Conservation (phyloP, 2,113 vertebrate genomes). For the Fulmarus glacialis region DNA sequence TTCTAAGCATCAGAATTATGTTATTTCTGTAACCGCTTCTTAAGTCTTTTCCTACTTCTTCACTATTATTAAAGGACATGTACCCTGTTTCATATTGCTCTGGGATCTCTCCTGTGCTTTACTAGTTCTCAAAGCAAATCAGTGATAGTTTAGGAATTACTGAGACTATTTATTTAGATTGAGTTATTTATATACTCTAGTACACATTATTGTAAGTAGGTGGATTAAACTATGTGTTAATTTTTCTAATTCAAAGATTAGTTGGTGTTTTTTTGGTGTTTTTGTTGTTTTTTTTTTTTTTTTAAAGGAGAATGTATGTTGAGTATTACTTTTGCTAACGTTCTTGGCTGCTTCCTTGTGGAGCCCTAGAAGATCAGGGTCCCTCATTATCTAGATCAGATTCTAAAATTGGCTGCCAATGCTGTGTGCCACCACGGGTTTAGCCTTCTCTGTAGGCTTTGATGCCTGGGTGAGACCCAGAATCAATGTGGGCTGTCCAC, state of each 20-base stretch:
- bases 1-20: background rate
- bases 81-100: background rate
- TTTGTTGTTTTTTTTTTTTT: background rate
- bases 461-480: background rate
- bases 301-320: background rate
- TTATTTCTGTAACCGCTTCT: background rate
- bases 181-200: background rate
- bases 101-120: background rate
- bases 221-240: background rate
- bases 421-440: background rate
- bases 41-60: background rate
- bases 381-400: background rate
- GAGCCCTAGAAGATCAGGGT: background rate
- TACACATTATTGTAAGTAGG: background rate
- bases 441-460: background rate
- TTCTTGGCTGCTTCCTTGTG: background rate
- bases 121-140: background rate
- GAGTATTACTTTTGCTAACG: background rate
- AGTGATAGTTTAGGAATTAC: background rate
- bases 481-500: background rate
- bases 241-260: background rate
- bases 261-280: background rate
- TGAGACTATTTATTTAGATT: background rate
- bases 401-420: background rate
- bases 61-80: background rate